Conservation (phyloP, 2,888 invertebrate species). For the Rotaria socialis region DNA sequence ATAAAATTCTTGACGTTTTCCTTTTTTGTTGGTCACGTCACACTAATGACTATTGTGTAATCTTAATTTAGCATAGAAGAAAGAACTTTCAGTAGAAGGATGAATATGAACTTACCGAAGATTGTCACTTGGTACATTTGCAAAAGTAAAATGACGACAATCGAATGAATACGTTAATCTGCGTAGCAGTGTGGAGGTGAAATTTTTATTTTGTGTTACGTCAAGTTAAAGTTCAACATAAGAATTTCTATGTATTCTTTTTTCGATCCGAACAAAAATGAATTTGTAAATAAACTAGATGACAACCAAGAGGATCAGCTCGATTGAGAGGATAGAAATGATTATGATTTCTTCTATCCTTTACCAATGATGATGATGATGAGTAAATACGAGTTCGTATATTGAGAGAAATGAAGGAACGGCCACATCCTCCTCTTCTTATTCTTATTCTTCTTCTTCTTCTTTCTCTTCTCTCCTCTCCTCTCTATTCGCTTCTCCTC, state of each 20-base stretch:
- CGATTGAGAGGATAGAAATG: constrained; percentile 26
- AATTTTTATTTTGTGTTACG: constrained; percentile 16
- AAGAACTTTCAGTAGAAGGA: too few species aligned
- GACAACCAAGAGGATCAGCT: background rate
- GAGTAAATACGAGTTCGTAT: background rate
- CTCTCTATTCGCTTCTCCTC: background rate
- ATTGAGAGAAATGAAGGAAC: background rate
- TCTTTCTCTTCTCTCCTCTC: background rate
- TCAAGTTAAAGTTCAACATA: constrained; percentile 32
- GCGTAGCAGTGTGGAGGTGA: background rate
- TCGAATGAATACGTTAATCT: constrained; percentile 5
- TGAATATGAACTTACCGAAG: background rate
- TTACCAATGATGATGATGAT: background rate
- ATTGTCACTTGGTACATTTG: constrained; percentile 13
- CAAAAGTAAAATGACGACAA: background rate
- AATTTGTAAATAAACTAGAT: constrained; percentile 32
- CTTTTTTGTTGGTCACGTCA: too few species aligned
- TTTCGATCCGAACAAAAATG: background rate
- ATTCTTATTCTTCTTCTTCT: background rate
- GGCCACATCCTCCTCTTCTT: background rate
- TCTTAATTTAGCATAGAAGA: too few species aligned
- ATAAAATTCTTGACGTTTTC: too few species aligned
- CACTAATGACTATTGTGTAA: too few species aligned
- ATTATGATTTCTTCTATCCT: constrained; percentile 11
- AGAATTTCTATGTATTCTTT: background rate